These are phyloP conservation scores for Lacanobia wlatinum DNA, from an alignment of 2,888 invertebrate species.

Conservation along the genomic window DNA sequence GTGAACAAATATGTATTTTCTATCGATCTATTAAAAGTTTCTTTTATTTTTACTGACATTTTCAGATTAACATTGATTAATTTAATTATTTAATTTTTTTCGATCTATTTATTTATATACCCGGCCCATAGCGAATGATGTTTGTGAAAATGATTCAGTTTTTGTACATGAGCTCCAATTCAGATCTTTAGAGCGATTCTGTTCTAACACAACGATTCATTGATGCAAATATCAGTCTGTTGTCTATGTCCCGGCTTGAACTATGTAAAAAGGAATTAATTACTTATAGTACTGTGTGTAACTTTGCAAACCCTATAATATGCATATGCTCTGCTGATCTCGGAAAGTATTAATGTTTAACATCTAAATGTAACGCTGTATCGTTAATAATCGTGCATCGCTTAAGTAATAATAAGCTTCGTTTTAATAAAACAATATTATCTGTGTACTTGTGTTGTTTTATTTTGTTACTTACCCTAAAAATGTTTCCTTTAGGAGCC, in stretches of 20 bases:
- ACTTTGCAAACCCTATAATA: background rate
- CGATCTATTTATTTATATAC: background rate
- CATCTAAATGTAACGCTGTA: conserved; percentile 17
- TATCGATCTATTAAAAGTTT: background rate
- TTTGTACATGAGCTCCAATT: background rate
- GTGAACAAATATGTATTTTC: background rate
- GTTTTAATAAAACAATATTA: conserved; percentile 63
- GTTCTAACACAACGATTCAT: conserved; percentile 17
- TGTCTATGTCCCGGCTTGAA: background rate
- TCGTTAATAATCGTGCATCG: conserved; percentile 54
- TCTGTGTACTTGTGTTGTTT: conserved; percentile 52
- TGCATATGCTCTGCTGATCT: background rate
- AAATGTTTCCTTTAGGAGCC: no score
- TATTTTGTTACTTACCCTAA: conserved; percentile 11
- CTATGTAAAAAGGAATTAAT: conserved; percentile 4
- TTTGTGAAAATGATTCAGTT: conserved; percentile 2
- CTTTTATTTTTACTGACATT: no score
- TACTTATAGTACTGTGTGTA: background rate
- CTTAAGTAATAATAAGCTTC: conserved; percentile 55
- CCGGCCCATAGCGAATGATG: background rate
- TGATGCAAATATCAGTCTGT: conserved; percentile 9
- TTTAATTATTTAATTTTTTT: no score
- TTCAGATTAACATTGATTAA: no score
- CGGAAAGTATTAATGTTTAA: background rate
- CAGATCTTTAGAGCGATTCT: background rate